A percentile compares a stretch with the other conserved stretches of the same genome.
Evolutionary conservation across 2,113 vertebrate species (phyloP).

Genomic region (Cyanoderma ruficeps): DNA sequence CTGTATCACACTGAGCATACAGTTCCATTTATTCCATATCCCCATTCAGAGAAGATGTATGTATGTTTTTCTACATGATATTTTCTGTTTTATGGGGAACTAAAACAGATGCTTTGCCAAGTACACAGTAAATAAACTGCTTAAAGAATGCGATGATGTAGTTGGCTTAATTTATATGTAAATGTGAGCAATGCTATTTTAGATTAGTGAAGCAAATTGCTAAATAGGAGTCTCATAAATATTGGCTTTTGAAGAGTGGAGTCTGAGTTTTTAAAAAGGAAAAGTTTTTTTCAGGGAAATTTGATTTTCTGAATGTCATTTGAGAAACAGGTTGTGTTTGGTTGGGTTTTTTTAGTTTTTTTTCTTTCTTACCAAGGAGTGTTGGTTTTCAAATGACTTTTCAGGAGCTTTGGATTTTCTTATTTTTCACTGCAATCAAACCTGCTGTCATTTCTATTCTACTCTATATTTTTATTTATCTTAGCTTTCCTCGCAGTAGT

Average conservation of each 20-base stretch:
- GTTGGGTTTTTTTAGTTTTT: rapidly evolving
- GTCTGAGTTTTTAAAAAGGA: not conserved
- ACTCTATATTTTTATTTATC: not conserved
- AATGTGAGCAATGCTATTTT: not conserved
- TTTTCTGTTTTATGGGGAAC: not conserved
- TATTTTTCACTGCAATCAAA: not conserved
- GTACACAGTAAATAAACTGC: conserved; percentile 21
- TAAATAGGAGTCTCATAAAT: not conserved
- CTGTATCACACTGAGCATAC: not conserved
- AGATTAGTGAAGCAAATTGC: conserved; percentile 20
- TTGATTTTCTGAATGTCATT: not conserved
- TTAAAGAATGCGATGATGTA: not conserved
- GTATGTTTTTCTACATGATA: not conserved
- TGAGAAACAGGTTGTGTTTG: not conserved
- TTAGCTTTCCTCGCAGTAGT: not conserved
- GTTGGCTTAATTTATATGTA: conserved; percentile 40
- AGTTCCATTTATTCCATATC: not conserved
- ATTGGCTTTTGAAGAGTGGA: not conserved
- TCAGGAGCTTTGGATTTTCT: not conserved
- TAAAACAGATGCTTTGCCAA: not conserved
- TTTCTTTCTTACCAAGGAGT: not conserved
- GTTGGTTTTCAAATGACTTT: not conserved
- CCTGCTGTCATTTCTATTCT: not conserved
- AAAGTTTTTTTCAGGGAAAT: not conserved
- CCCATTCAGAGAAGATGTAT: not conserved